Percentiles rank a stretch among this genome's conserved stretches.
Conservation (phyloP, 2,113 vertebrate genomes). For the Rhombomys opimus region DNA sequence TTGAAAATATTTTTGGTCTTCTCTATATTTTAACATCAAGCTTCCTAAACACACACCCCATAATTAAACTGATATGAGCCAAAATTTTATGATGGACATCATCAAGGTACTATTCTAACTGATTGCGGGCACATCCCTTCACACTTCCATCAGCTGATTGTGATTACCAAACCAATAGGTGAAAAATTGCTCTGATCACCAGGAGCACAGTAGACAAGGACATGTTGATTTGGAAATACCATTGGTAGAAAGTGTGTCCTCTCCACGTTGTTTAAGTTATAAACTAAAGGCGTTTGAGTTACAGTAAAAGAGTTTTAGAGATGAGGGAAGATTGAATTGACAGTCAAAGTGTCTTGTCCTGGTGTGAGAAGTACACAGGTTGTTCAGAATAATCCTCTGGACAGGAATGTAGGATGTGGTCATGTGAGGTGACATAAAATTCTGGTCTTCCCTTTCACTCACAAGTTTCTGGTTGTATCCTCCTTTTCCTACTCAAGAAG, state of each 20-base stretch:
- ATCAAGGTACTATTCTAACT: constrained; percentile 37
- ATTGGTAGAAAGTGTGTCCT: not conserved
- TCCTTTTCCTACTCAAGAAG: not conserved
- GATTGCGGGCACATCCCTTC: constrained; percentile 12
- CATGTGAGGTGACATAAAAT: too few species aligned
- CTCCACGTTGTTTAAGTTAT: not conserved
- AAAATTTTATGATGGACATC: not conserved
- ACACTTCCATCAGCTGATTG: not conserved
- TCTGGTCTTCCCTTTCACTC: not conserved
- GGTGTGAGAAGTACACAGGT: not conserved
- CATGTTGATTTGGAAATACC: not conserved
- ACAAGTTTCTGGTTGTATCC: too few species aligned
- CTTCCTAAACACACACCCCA: not conserved
- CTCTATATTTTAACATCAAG: not conserved
- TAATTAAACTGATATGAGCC: not conserved
- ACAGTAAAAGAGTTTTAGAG: not conserved
- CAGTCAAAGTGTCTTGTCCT: not conserved
- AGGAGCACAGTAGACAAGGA: not conserved
- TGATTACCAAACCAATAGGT: not conserved
- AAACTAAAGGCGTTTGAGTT: not conserved
- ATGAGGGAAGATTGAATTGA: not conserved
- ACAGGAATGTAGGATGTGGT: not conserved
- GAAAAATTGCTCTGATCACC: not conserved
- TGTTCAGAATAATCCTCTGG: too few species aligned
- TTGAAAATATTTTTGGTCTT: not conserved